Percentiles rank a stretch among this genome's conserved stretches.
phyloP scores from a whole-genome alignment of 1,140 invertebrate species.

The Pseudomyrmex dendroicus region DNA sequence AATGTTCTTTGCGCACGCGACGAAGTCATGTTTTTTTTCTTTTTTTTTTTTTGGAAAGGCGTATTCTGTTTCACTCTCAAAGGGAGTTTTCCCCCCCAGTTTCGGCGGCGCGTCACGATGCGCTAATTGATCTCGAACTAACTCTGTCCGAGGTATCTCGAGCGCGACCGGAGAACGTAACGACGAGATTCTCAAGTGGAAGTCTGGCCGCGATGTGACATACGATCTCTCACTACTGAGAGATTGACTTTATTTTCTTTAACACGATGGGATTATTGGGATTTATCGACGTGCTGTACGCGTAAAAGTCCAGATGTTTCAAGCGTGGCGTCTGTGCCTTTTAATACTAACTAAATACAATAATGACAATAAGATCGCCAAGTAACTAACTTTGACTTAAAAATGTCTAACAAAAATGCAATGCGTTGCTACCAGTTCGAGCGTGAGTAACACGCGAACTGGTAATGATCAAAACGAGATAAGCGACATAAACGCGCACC shows the following conservation, averaged over 20 bases:
- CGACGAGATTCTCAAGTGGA: constrained; percentile 40
- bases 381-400: neutral
- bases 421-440: constrained; percentile 62
- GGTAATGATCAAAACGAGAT: constrained; percentile 63
- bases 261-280: neutral
- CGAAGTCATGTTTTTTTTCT: constrained; percentile 29
- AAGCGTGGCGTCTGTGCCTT: neutral
- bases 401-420: constrained; percentile 43
- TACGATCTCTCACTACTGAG: neutral
- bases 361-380: neutral
- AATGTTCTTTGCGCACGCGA: constrained; percentile 32
- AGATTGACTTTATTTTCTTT: constrained; percentile 20
- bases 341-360: neutral
- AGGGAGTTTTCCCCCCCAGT: constrained; percentile 47
- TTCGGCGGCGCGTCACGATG: constrained; percentile 68
- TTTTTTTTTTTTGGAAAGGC: constrained; percentile 5
- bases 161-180: constrained; percentile 67
- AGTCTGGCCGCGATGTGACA: constrained; percentile 36
- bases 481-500: constrained; percentile 66
- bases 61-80: constrained; percentile 15
- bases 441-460: constrained; percentile 32
- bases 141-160: constrained; percentile 66
- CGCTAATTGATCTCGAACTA: constrained; percentile 79
- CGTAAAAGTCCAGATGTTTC: neutral
- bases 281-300: neutral